Percentiles rank a stretch among this genome's conserved stretches.
Evolutionary conservation across 2,888 invertebrate species (phyloP).

Genomic region (Ochropleura plecta): DNA sequence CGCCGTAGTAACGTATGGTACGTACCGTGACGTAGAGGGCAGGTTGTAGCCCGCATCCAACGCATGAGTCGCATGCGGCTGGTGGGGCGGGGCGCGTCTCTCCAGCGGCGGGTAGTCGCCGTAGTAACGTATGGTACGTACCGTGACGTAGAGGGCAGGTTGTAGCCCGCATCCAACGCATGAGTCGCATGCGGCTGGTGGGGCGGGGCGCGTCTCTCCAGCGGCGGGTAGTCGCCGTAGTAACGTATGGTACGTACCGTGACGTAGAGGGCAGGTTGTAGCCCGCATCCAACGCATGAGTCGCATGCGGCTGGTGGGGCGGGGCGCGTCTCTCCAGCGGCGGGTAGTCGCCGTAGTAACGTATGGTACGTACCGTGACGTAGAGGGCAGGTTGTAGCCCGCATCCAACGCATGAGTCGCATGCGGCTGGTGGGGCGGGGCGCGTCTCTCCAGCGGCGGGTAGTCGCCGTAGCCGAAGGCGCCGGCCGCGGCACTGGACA

Average conservation of each 20-base stretch:
- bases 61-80: no score
- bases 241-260: no score
- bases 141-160: constrained; percentile 1
- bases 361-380: constrained; percentile 72
- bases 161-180: constrained; percentile 2
- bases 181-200: neutral
- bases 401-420: constrained; percentile 71
- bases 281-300: no score
- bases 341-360: neutral
- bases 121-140: neutral
- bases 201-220: no score
- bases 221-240: no score
- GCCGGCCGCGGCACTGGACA: constrained; percentile 71
- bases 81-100: no score
- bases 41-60: neutral
- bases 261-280: no score
- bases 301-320: no score
- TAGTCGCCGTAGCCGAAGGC: constrained; percentile 75
- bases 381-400: constrained; percentile 83
- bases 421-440: constrained; percentile 51
- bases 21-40: no score
- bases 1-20: no score
- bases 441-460: constrained; percentile 71
- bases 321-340: no score
- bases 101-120: no score